phyloP scores from a whole-genome alignment of 2,113 vertebrate genomes.

The Coptodon rendalli region DNA sequence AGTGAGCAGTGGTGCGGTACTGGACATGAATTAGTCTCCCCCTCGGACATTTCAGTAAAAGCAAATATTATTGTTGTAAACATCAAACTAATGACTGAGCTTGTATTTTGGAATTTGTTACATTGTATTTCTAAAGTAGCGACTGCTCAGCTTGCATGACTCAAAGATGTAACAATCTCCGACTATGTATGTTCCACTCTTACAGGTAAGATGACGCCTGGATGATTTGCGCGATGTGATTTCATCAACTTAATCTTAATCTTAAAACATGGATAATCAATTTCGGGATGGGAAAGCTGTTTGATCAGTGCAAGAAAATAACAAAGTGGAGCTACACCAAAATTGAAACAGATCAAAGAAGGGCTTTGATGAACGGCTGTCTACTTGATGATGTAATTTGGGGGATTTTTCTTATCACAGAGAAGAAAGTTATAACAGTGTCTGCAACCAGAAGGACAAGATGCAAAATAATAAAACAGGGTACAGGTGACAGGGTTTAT shows the following conservation, averaged over 20 bases:
- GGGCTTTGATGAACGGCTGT: neutral
- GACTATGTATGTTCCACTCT: neutral
- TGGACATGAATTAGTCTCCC: neutral
- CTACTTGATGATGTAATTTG: neutral
- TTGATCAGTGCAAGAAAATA: neutral
- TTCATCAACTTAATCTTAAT: neutral
- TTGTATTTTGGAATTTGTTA: neutral
- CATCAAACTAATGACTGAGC: fast-evolving
- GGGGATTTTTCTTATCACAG: neutral
- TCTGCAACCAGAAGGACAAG: neutral
- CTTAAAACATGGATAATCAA: neutral
- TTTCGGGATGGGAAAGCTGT: neutral
- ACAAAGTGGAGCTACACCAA: neutral
- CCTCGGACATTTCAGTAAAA: fast-evolving
- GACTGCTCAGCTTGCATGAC: neutral
- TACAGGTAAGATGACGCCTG: neutral
- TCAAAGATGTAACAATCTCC: neutral
- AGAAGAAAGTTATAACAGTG: neutral
- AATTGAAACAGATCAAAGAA: neutral
- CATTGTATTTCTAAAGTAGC: neutral
- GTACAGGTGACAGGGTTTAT: neutral
- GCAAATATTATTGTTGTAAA: neutral
- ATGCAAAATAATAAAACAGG: neutral
- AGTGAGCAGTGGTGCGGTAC: neutral
- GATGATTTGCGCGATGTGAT: neutral